Conservation (phyloP, 2,797 vertebrate species). For the Sebastes iracundus region DNA sequence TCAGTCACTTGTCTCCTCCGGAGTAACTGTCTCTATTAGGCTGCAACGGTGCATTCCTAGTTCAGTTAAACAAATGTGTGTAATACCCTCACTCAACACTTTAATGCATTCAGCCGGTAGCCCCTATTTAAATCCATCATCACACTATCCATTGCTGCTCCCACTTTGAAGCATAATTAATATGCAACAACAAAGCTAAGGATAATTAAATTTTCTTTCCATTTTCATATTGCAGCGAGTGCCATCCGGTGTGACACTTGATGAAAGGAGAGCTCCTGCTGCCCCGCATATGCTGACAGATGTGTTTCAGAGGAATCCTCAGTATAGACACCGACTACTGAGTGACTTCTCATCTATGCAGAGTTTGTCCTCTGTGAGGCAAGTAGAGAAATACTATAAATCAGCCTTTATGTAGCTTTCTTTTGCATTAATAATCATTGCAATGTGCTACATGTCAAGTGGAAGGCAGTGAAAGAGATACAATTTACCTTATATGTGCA, state of each 20-base stretch:
- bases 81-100: slow-evolving; percentile 7
- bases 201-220: slow-evolving; percentile 70
- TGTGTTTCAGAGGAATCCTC: slow-evolving; percentile 54
- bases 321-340: background rate
- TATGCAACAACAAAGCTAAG: slow-evolving; percentile 60
- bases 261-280: slow-evolving; percentile 62
- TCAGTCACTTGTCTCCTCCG: background rate
- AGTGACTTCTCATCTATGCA: slow-evolving; percentile 4
- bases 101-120: slow-evolving; percentile 11
- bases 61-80: slow-evolving; percentile 26
- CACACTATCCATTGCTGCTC: slow-evolving; percentile 29
- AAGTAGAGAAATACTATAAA: background rate
- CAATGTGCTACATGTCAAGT: background rate
- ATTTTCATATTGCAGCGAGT: slow-evolving; percentile 59
- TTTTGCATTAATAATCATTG: background rate
- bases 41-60: background rate
- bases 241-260: slow-evolving; percentile 52
- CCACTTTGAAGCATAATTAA: slow-evolving; percentile 69
- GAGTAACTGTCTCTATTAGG: slow-evolving; percentile 3
- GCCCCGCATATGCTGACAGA: slow-evolving; percentile 55
- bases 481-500: background rate
- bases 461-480: background rate
- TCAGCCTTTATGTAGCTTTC: background rate
- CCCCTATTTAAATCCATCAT: slow-evolving; percentile 49
- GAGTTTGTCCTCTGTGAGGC: slow-evolving; percentile 6